Conservation (phyloP, 2,888 invertebrate species). For the Lacanobia wlatinum region DNA sequence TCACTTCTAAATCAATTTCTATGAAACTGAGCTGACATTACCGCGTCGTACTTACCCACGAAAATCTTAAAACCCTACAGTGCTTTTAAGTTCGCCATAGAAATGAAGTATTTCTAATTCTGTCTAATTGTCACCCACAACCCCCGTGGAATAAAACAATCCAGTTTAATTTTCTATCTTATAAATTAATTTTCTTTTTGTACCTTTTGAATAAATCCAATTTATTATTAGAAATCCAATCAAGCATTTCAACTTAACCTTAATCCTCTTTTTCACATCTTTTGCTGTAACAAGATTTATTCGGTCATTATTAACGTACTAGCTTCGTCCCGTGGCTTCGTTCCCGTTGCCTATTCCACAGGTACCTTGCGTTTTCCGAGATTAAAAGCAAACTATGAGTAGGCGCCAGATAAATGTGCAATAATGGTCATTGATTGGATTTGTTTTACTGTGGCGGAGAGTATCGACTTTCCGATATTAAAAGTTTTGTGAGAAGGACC, state of each 20-base stretch:
- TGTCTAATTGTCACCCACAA: background rate
- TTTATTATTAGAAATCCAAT: constrained; percentile 21
- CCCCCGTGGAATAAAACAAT: background rate
- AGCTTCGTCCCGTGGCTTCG: background rate
- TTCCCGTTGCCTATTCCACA: background rate
- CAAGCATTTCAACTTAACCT: background rate
- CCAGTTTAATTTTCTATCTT: background rate
- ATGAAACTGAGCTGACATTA: background rate
- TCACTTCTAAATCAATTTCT: background rate
- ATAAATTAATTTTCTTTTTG: background rate
- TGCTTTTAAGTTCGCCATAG: background rate
- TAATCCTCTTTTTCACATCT: constrained; percentile 4
- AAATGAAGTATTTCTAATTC: background rate
- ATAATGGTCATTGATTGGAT: no score
- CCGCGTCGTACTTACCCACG: background rate
- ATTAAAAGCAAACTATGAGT: no score
- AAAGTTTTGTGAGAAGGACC: no score
- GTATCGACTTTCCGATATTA: no score
- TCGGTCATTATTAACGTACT: background rate
- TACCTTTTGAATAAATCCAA: constrained; percentile 11
- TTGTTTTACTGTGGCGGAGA: no score
- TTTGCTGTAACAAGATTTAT: background rate
- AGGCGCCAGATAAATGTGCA: no score
- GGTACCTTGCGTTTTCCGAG: background rate
- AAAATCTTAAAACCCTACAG: background rate